These are phyloP conservation scores for Pelvicachromis taeniatus DNA, from an alignment of 2,113 vertebrate genomes.

Conservation along the genomic window DNA sequence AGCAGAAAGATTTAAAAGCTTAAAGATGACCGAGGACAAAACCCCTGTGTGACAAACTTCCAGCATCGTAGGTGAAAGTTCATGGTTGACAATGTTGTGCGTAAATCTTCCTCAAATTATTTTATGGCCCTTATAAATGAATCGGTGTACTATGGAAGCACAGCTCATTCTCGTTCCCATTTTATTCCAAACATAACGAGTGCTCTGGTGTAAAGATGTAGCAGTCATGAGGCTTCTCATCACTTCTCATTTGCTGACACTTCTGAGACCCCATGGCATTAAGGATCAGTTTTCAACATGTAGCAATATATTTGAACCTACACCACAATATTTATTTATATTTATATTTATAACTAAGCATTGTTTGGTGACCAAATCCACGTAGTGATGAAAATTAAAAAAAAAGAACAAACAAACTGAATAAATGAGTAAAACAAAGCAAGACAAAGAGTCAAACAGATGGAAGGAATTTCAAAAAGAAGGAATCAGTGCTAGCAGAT, in stretches of 20 bases:
- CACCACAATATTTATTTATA: background rate
- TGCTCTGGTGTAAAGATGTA: background rate
- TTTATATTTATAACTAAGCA: background rate
- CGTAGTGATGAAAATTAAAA: background rate
- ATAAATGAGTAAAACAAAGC: background rate
- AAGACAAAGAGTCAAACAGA: fast-evolving
- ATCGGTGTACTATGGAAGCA: fast-evolving
- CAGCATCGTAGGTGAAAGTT: background rate
- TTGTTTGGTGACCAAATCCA: background rate
- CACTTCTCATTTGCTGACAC: background rate
- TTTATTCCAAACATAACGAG: background rate
- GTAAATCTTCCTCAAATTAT: background rate
- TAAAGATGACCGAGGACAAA: background rate
- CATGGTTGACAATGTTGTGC: background rate
- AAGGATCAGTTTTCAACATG: background rate
- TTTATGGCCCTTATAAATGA: background rate
- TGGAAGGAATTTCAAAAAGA: background rate
- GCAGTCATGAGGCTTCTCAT: background rate
- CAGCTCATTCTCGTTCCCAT: background rate
- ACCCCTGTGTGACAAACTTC: background rate
- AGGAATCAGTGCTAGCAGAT: background rate
- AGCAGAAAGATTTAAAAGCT: background rate
- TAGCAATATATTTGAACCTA: background rate
- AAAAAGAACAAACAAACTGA: background rate
- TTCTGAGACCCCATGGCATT: too few species aligned